Base-by-base conservation (phyloP, 2,113 vertebrate genomes). In the Cephalopholis sonnerati region DNA sequence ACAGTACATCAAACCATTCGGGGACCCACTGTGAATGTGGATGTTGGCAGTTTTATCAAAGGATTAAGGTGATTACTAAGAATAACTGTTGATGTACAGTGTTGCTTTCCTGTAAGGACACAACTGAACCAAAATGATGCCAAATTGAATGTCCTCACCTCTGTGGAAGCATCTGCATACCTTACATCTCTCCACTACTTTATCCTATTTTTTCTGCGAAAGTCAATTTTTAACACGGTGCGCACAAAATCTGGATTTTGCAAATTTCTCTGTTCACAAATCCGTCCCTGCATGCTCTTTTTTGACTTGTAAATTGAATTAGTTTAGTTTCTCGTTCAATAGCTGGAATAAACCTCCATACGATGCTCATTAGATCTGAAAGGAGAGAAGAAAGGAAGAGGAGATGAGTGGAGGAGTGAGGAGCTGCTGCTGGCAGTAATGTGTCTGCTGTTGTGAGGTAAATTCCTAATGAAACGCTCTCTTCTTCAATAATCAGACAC, bases 401-500 rank as follows among this genome's bases (percentile, higher is more conserved):
- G 12, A 36, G 66, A 24, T 0, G 44, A 17, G 65, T 20, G 48
- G 54, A 77, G 69, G 39, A 55, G 67, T n/a, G 53, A 41, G 5
- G 64, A 68, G 76, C 36, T 22, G 73, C 69, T 66, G 50, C 44
- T 41, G 73, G 62, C 54, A 27, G 27, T 73, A 73, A 87, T 57
- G 74, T 32, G 54, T 68, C 58, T 57, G 68, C 72, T 74, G 54
- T 58, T 68, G 74, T 63, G 75, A 63, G 80, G 58, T 82, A 69
- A 86, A 87, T 79, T 85, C 76, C 82, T 85, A 88, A 88, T 89
- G 82, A 92, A 91, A 92, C 16, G 51, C 76, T 84, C 85, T 90
- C 70, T 83, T 82, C 82, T 91, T 83, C 87, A 82, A 83, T 92
- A 95, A 93, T 94, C 92, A 93, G 91, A 94, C 89, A 93, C 92